Conservation (phyloP, 2,113 vertebrate species). For the Varanus salvator region DNA sequence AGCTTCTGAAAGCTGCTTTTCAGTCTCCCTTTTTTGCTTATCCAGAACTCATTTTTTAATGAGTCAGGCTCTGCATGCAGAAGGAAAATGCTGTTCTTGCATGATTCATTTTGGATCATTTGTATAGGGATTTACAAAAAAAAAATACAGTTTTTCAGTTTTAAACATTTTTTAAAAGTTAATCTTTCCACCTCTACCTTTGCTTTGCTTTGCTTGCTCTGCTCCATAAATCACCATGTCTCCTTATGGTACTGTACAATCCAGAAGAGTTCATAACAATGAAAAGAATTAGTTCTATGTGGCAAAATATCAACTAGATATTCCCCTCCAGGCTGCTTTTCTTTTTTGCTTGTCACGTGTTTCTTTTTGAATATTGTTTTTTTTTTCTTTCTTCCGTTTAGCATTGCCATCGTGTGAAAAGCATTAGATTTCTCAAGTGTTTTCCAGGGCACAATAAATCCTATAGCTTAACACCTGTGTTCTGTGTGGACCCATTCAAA, state of each 20-base stretch:
- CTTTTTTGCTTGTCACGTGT: not conserved
- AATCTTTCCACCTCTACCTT: too few species aligned
- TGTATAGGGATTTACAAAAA: too few species aligned
- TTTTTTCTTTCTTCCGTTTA: not conserved
- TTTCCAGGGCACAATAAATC: not conserved
- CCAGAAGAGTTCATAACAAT: not conserved
- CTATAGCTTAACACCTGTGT: not conserved
- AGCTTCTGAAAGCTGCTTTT: too few species aligned
- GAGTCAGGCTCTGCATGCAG: too few species aligned
- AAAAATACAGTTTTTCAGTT: too few species aligned
- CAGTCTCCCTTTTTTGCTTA: too few species aligned
- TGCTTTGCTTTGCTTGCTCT: not conserved
- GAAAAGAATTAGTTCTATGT: not conserved
- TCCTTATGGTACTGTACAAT: not conserved
- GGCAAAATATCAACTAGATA: not conserved
- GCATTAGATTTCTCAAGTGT: not conserved
- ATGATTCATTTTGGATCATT: too few species aligned
- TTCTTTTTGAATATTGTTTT: not conserved
- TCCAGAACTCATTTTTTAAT: too few species aligned
- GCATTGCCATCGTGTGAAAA: not conserved
- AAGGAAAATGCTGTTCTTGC: too few species aligned
- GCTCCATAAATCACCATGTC: not conserved
- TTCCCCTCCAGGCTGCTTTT: not conserved
- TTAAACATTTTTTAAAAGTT: too few species aligned
- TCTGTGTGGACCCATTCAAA: not conserved